Percentiles rank a stretch among this genome's conserved stretches.
Conservation (phyloP, 1,140 invertebrate species). For the Drosophila willistoni region DNA sequence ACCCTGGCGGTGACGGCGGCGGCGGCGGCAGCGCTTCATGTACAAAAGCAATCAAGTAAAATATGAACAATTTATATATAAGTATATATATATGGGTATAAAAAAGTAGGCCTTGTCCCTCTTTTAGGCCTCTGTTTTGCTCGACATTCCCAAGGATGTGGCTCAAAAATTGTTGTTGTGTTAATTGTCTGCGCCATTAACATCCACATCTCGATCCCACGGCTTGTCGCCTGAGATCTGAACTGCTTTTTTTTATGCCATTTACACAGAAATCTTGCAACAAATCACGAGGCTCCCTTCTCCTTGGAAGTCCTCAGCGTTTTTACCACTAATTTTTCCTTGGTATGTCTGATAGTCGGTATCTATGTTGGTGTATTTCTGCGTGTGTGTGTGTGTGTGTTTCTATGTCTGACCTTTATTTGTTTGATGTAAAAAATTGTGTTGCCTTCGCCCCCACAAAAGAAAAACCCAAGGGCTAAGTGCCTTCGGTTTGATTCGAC, state of each 20-base stretch:
- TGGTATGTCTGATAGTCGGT: conserved; percentile 7
- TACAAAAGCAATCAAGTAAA: conserved; percentile 50
- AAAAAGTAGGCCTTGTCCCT: conserved; percentile 59
- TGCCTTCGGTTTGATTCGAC: conserved; percentile 37
- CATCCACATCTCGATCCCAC: conserved; percentile 63
- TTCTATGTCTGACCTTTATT: conserved; percentile 60
- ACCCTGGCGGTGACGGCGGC: conserved; percentile 9
- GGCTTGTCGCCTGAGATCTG: conserved; percentile 64
- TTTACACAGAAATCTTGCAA: conserved; percentile 81
- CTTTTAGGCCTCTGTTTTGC: conserved; percentile 46
- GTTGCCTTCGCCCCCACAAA: conserved; percentile 47
- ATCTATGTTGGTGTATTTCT: background rate
- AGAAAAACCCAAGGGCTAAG: conserved; percentile 48
- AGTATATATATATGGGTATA: background rate
- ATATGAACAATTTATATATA: conserved; percentile 73
- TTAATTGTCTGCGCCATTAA: conserved; percentile 78
- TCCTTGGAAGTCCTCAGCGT: conserved; percentile 22
- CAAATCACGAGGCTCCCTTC: conserved; percentile 74
- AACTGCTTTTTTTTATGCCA: conserved; percentile 72
- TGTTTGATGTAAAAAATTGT: conserved; percentile 76
- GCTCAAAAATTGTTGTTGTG: conserved; percentile 61
- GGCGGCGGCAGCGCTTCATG: conserved; percentile 42
- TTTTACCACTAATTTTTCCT: conserved; percentile 53
- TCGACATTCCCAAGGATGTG: conserved; percentile 76
- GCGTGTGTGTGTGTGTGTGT: conserved; percentile 1